Base-by-base conservation (phyloP, 1,140 invertebrate genomes). In the Lasioglossum baleicum region DNA sequence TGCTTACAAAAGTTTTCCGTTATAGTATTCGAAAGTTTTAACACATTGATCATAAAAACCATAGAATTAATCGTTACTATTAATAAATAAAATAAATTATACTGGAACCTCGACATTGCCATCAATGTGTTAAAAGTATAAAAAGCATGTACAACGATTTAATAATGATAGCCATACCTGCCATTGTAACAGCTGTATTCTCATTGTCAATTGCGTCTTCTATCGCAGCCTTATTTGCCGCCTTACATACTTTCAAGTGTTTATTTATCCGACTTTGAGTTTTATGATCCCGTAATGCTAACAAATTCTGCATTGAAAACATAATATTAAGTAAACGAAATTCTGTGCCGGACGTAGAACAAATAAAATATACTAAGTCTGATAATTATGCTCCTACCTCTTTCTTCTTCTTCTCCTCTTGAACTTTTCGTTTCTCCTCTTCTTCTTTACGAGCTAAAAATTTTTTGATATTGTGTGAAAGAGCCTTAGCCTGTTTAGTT, bases 161-260 rank as follows among this genome's bases (percentile, higher is more conserved):
- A 60, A 58, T 64, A 66, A 63, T 61, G 69, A 71, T 48, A 58
- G 69, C 61, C 72, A 48, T 91, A 94, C 93, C 93, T 86, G 95
- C 94, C 48, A 95, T 92, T 0, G 96, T 97, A 48, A 97, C 94
- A 61, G 96, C 95, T 69, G 96, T 97, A 84, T 96, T 95, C 48
- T 96, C 94, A 89, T 94, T 94, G 88, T 97, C 96, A 72, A 96
- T 93, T 17, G 97, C 96, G 94, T 98, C 97, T 70, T 95, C 95
- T 74, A 98, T 92, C 6, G 97, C 97, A 10, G 97, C 96, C 90
- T 98, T 97, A 90, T 97, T 98, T 0, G 97, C 97, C 69, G 97
- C 96, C 93, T 98, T 98, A 35, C 97, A 98, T 4, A 97, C 93
- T 90, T 95, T 95, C 80, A 96, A 93, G 93, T 96, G 96, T 72